Conservation (phyloP, 2,113 vertebrate genomes). For the Platycercus adscitus region DNA sequence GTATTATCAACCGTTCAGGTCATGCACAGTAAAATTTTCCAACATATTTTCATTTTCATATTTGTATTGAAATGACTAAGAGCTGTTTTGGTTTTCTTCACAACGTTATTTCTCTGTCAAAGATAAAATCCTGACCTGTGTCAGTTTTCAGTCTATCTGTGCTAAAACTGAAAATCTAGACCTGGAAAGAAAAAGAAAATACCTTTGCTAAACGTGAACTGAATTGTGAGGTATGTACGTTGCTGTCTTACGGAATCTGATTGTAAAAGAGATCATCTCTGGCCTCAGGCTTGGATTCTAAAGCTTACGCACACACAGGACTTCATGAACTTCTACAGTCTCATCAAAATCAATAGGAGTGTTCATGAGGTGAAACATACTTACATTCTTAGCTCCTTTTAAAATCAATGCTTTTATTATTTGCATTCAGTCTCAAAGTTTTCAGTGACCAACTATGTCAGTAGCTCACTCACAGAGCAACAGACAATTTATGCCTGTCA, state of each 20-base stretch:
- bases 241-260: neutral
- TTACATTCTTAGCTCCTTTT: constrained; percentile 11
- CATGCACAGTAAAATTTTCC: neutral
- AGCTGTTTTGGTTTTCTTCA: neutral
- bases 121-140: neutral
- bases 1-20: neutral
- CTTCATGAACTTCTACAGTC: neutral
- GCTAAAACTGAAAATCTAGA: neutral
- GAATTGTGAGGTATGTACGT: neutral
- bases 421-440: neutral
- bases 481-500: neutral
- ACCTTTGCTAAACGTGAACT: neutral
- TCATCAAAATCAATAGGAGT: neutral
- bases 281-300: neutral
- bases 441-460: neutral
- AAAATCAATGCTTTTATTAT: neutral
- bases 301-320: neutral
- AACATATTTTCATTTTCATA: neutral
- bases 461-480: neutral
- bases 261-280: neutral
- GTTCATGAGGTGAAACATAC: neutral
- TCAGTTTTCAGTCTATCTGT: neutral
- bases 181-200: neutral
- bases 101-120: neutral
- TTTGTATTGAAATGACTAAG: neutral